Base-by-base conservation (phyloP, 2,888 invertebrate genomes). In the Nymphalis c-album region DNA sequence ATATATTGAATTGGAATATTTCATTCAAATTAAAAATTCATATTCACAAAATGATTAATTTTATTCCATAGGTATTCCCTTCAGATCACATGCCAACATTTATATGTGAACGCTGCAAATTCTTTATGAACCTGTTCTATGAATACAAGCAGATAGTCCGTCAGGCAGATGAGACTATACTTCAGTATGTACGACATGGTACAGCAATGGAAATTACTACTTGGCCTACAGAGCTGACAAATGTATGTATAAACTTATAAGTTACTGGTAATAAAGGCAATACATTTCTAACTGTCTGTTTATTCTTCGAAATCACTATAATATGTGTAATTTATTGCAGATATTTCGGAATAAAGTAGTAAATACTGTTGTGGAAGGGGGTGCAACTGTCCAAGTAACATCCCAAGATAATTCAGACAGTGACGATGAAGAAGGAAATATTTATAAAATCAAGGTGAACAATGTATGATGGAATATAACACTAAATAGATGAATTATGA, bases 101-200 rank as follows among this genome's bases (percentile, higher is more conserved):
- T 78, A 95, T 96, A 70, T 96, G 96, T 80, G 92, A 89, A 50
- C 93, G 93, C 51, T 96, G 96, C 77, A 94, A 94, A 31, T 89
- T 93, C 77, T 94, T 95, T 74, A 94, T 96, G 80, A 94, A 94
- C 68, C 90, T 95, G 70, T 94, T 94, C 60, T 96, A 96, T 86
- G 94, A 94, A 64, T 96, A 95, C 77, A 96, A 96, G 80, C 94
- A 95, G 69, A 94, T 96, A 79, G 96, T 96, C 77, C 95, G 95
- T 73, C 94, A 94, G 78, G 94, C 95, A 0, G 96, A 96, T 80
- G 95, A 95, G 75, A 93, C 94, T 0, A 85, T 96, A 8, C 92
- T 96, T 68, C 94, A 95, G 68, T 96, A 92, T 81, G 90, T 96
- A 31, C 92, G 95, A 48, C 94, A 94, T 45, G 96, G 95, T 31